Conservation (phyloP, 2,113 vertebrate genomes). For the Talpa occidentalis region DNA sequence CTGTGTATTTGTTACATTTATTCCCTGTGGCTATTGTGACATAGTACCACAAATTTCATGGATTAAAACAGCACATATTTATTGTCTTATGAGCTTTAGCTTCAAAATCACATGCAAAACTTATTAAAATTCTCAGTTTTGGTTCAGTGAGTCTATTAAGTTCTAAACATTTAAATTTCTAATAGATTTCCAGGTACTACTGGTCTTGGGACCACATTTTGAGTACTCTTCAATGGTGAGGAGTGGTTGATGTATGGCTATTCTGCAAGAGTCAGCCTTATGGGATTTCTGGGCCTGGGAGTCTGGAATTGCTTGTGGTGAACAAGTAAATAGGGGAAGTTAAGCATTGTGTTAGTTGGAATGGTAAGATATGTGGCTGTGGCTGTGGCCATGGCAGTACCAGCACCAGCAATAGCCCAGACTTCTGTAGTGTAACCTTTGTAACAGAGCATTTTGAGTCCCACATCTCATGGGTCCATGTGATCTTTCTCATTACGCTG, state of each 20-base stretch:
- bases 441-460: not conserved
- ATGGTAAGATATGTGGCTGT: not conserved
- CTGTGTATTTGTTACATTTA: not conserved
- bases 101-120: not conserved
- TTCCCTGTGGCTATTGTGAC: not conserved
- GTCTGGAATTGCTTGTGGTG: not conserved
- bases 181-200: not conserved
- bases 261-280: not conserved
- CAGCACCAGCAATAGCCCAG: not conserved
- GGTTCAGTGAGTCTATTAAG: not conserved
- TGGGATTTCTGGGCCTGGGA: not conserved
- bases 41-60: not conserved
- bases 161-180: not conserved
- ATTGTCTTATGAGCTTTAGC: not conserved
- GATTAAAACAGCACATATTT: not conserved
- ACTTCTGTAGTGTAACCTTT: not conserved
- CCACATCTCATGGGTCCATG: not conserved
- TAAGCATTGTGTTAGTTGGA: not conserved
- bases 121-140: not conserved
- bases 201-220: not conserved
- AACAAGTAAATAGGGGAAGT: not conserved
- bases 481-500: not conserved
- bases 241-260: not conserved
- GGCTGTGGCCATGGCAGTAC: not conserved
- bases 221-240: not conserved